Base-by-base conservation (phyloP, 23 tunicate genomes). In the Oikopleura vanhoeffeni region DNA sequence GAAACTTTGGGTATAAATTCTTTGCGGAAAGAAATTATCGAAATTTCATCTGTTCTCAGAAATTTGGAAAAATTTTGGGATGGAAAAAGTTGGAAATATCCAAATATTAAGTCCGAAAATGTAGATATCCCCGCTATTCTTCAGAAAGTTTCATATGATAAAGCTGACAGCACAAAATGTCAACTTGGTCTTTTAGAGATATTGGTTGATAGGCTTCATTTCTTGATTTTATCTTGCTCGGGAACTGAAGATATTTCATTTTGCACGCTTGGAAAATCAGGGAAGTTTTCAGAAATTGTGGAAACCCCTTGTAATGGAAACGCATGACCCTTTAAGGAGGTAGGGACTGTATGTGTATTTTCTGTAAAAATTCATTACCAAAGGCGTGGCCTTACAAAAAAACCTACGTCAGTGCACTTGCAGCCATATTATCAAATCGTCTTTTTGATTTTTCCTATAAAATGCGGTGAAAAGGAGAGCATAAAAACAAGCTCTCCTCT, bases 1-100 rank as follows among this genome's bases (percentile, higher is more conserved):
- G 64, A 49, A 49, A 49, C 18, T 13, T 49, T 49, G 24, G 64
- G 18, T 13, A 49, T 49, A 8, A 24, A 49, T 49, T 49, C 64
- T 13, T 24, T 49, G 13, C 64, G 64, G 24, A 49, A 49, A 8
- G 64, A 49, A 8, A 49, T 49, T 8, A 49, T 8, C 64, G 64
- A 49, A 49, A 24, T 49, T 13, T 49, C 64, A 24, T 49, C 64
- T 8, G 13, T 24, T 13, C 64, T 49, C 64, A 24, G 18, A 24
- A 49, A 49, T 8, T 49, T 49, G 64, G 64, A 49, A 38, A 32
- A 71, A 18, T 71, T 30, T 18, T 71, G 35, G 27, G 34, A 3
- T 13, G 79, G 79, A 28, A 33, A 3, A 71, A 71, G 79, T 30
- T 71, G 79, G 79, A 71, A 71, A 38, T 71, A 18, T 71, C 79